phyloP scores from a whole-genome alignment of 2,113 vertebrate species.

The Nipponia nippon region DNA sequence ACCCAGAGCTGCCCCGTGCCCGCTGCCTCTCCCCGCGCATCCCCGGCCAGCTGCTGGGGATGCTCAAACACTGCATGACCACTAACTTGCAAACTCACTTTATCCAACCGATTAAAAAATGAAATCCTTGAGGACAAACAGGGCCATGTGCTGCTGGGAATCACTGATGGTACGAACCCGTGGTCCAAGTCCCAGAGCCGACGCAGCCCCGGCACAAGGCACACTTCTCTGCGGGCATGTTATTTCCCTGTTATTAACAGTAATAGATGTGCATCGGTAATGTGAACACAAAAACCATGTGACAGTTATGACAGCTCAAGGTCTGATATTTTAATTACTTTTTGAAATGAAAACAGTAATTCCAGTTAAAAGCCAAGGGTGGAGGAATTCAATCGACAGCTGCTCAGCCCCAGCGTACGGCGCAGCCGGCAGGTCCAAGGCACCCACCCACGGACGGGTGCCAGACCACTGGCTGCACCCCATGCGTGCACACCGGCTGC shows the following conservation, averaged over 20 bases:
- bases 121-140: neutral
- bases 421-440: neutral
- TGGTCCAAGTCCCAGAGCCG: rapidly evolving
- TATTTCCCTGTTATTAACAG: neutral
- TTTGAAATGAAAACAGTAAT: slow-evolving; percentile 45
- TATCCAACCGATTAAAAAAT: neutral
- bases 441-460: neutral
- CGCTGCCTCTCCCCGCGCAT: neutral
- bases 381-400: neutral
- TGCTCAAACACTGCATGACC: neutral
- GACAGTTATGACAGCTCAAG: slow-evolving; percentile 43
- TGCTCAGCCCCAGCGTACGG: neutral
- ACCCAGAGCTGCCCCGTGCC: neutral
- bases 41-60: neutral
- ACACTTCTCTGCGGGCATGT: neutral
- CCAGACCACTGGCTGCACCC: neutral
- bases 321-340: slow-evolving; percentile 60
- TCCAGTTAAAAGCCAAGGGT: slow-evolving; percentile 7
- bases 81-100: neutral
- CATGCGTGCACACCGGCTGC: rapidly evolving
- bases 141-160: neutral
- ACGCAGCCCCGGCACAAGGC: neutral
- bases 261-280: neutral
- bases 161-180: rapidly evolving
- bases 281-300: neutral